Evolutionary conservation across 2,888 invertebrate species (phyloP).

Genomic region (Sussaba pulchella): DNA sequence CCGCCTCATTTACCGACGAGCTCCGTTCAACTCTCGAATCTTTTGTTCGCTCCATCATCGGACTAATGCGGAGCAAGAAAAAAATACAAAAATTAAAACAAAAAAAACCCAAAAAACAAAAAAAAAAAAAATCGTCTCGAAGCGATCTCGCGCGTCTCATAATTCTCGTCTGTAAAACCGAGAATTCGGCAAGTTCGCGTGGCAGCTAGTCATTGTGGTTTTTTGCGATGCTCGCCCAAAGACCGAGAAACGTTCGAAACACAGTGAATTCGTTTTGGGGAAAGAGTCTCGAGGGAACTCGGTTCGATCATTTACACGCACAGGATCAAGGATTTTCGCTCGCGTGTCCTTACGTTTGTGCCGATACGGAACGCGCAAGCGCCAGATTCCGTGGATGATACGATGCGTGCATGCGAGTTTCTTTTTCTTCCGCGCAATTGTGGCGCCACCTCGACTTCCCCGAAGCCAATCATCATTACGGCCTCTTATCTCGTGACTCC

Average conservation of each 20-base stretch:
- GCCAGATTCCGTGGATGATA: neutral
- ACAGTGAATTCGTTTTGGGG: conserved; percentile 58
- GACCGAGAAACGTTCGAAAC: conserved; percentile 59
- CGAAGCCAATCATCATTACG: conserved; percentile 76
- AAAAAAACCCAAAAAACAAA: too few species aligned
- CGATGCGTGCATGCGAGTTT: conserved; percentile 45
- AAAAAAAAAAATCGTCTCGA: neutral
- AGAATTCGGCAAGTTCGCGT: conserved; percentile 54
- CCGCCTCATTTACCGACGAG: neutral
- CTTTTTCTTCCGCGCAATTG: conserved; percentile 28
- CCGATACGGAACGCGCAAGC: neutral
- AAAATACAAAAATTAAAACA: too few species aligned
- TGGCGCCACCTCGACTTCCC: conserved; percentile 63
- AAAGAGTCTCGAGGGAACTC: conserved; percentile 18
- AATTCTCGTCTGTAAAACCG: conserved; percentile 33
- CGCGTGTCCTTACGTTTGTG: conserved; percentile 21
- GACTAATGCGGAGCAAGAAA: neutral
- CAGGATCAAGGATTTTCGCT: conserved; percentile 29
- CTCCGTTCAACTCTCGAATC: too few species aligned
- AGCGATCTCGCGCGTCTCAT: conserved; percentile 8
- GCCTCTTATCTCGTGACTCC: conserved; percentile 58
- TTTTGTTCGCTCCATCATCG: conserved; percentile 18
- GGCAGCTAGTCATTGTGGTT: conserved; percentile 57
- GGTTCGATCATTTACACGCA: conserved; percentile 39
- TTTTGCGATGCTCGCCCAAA: conserved; percentile 10